Evolutionary conservation across 2,797 vertebrate species (phyloP).

Genomic region (Brachyrhaphis roseni): DNA sequence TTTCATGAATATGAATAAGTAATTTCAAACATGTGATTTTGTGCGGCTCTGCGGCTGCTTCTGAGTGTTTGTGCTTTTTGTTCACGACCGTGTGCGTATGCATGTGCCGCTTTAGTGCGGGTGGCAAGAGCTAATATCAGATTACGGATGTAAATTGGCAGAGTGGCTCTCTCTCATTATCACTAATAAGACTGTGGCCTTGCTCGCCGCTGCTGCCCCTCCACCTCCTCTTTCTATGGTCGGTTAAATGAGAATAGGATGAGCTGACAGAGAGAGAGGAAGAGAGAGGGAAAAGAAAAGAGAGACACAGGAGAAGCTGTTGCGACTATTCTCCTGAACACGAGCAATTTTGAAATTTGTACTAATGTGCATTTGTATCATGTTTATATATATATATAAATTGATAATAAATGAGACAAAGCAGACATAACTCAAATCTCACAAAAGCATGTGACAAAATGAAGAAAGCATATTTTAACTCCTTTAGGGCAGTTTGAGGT

Average conservation of each 20-base stretch:
- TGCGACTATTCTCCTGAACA: slow-evolving; percentile 44
- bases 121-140: slow-evolving; percentile 82
- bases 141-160: slow-evolving; percentile 84
- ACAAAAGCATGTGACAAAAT: neutral
- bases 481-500: neutral
- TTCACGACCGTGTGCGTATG: slow-evolving; percentile 19
- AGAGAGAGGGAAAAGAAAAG: neutral
- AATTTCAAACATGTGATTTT: slow-evolving; percentile 47
- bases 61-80: slow-evolving; percentile 22
- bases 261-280: slow-evolving; percentile 24
- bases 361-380: slow-evolving; percentile 32
- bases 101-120: slow-evolving; percentile 51
- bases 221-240: slow-evolving; percentile 33
- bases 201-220: slow-evolving; percentile 54
- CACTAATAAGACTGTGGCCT: slow-evolving; percentile 81
- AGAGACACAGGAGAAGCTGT: slow-evolving; percentile 14
- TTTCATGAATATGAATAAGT: slow-evolving; percentile 60
- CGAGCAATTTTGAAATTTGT: slow-evolving; percentile 39
- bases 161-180: slow-evolving; percentile 83
- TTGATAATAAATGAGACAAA: slow-evolving; percentile 21
- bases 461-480: neutral
- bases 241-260: slow-evolving; percentile 62
- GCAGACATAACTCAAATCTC: slow-evolving; percentile 10
- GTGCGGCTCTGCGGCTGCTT: slow-evolving; percentile 18
- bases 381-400: neutral